Base-by-base conservation (phyloP, 2,113 vertebrate species). In the Cyprichromis sp. region DNA sequence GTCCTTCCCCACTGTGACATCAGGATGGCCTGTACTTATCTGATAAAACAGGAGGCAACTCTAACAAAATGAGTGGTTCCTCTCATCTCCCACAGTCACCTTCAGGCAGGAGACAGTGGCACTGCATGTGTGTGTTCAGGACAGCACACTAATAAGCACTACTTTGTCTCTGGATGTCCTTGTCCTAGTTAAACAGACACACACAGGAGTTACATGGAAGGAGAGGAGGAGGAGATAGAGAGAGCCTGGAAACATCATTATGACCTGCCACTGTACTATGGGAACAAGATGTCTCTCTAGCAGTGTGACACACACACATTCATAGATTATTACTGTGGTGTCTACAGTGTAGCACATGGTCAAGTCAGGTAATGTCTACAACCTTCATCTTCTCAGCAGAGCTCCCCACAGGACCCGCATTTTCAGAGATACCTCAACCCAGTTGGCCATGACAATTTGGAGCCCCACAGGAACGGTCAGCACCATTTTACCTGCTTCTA, bases 121-220 rank as follows among this genome's bases (percentile, higher is more conserved):
- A 55, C 38, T 76, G 36, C 71, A 82, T 55, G 63, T 54, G 59
- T 55, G 9, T 26, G 88, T 90, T 82, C 57, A 63, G 66, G 79
- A 57, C 78, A 89, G 82, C 87, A 86, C 92, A 89, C 90, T 91
- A 89, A 93, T 89, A 94, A 86, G 86, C 87, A 85, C 83, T 85
- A 81, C 86, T 90, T 91, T 92, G 85, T 92, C 89, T 88, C 80
- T 84, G 88, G 66, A 61, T 93, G 95, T 93, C 94, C 94, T 95
- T 95, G 94, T 94, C 94, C 95, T 88, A 95, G 76, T 94, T 95
- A 88, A 76, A 38, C 54, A 86, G 87, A 61, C 59, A 82, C 66
- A 66, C 53, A 86, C 8, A 83, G 50, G 53, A 57, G 86, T n/a
- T 53, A 26, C 34, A 84, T 9, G 21, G 38, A 14, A 78, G 52